phyloP scores from a whole-genome alignment of 2,797 vertebrate genomes.

The Hoplostethus atlanticus region DNA sequence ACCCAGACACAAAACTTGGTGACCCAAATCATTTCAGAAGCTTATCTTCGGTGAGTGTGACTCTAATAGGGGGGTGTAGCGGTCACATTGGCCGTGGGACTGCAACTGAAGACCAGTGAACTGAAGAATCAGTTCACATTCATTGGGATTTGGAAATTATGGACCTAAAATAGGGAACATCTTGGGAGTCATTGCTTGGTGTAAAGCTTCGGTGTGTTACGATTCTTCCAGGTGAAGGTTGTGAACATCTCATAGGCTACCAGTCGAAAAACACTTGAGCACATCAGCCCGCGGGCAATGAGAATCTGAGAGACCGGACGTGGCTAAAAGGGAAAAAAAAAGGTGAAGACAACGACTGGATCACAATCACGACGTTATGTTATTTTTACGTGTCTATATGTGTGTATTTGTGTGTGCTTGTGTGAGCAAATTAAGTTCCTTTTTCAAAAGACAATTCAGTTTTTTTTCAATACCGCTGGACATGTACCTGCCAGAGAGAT shows the following conservation, averaged over 20 bases:
- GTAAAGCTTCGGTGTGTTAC: slow-evolving; percentile 42
- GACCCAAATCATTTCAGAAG: slow-evolving; percentile 30
- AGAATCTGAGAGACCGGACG: slow-evolving; percentile 21
- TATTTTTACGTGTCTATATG: slow-evolving; percentile 36
- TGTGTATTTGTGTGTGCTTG: slow-evolving; percentile 63
- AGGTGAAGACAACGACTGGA: slow-evolving; percentile 74
- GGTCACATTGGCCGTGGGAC: slow-evolving; percentile 49
- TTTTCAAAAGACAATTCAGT: slow-evolving; percentile 62
- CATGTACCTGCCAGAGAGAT: slow-evolving; percentile 88
- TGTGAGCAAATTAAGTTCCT: slow-evolving; percentile 48
- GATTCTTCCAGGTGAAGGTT: slow-evolving; percentile 71
- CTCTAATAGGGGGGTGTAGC: slow-evolving; percentile 44
- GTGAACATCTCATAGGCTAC: slow-evolving; percentile 25
- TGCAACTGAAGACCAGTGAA: slow-evolving; percentile 57
- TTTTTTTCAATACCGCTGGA: slow-evolving; percentile 77
- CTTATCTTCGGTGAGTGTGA: slow-evolving; percentile 4
- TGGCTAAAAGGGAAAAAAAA: slow-evolving; percentile 50
- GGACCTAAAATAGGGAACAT: slow-evolving; percentile 45
- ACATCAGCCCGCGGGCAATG: slow-evolving; percentile 39
- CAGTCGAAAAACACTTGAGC: slow-evolving; percentile 26
- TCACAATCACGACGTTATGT: slow-evolving; percentile 67
- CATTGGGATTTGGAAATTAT: slow-evolving; percentile 28
- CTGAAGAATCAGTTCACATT: slow-evolving; percentile 28
- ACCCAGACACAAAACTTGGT: slow-evolving; percentile 33
- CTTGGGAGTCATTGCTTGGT: slow-evolving; percentile 36